Evolutionary conservation across 2,888 invertebrate genomes (phyloP).

Genomic region (Plagodis pulveraria): DNA sequence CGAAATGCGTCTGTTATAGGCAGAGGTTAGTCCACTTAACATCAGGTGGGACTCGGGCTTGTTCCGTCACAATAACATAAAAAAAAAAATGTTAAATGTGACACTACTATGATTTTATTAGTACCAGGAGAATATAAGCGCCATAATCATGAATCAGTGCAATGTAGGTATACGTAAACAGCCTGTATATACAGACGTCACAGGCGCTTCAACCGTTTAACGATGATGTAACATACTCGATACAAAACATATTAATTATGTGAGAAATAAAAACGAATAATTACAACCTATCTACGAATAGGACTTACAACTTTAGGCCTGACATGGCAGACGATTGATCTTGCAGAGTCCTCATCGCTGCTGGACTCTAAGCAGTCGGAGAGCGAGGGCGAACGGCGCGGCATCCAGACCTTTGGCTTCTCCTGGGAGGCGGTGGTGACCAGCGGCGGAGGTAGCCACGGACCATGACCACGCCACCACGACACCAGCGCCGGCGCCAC

Average conservation of each 20-base stretch:
- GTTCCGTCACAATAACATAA: too few species aligned
- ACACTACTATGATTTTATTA: too few species aligned
- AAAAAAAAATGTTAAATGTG: too few species aligned
- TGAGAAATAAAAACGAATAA: neutral
- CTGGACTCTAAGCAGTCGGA: conserved; percentile 79
- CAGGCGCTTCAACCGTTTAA: conserved; percentile 4
- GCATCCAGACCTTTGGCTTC: conserved; percentile 65
- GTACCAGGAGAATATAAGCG: too few species aligned
- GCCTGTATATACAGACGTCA: too few species aligned
- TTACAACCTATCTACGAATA: neutral
- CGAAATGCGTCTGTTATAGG: too few species aligned
- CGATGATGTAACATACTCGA: conserved; percentile 9
- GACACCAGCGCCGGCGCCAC: conserved; percentile 81
- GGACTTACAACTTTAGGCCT: conserved; percentile 77
- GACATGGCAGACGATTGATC: conserved; percentile 77
- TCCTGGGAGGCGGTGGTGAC: conserved; percentile 51
- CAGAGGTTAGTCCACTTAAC: too few species aligned
- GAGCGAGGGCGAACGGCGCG: conserved; percentile 72
- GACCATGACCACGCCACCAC: conserved; percentile 75
- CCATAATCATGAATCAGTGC: too few species aligned
- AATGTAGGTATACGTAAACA: too few species aligned
- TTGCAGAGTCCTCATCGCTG: conserved; percentile 77
- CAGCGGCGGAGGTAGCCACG: conserved; percentile 58
- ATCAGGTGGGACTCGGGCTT: too few species aligned
- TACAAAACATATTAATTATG: too few species aligned